Evolutionary conservation across 2,113 vertebrate species (phyloP), one percentile per base, ranked within the genome.

Genomic region (Galeopterus variegatus): DNA sequence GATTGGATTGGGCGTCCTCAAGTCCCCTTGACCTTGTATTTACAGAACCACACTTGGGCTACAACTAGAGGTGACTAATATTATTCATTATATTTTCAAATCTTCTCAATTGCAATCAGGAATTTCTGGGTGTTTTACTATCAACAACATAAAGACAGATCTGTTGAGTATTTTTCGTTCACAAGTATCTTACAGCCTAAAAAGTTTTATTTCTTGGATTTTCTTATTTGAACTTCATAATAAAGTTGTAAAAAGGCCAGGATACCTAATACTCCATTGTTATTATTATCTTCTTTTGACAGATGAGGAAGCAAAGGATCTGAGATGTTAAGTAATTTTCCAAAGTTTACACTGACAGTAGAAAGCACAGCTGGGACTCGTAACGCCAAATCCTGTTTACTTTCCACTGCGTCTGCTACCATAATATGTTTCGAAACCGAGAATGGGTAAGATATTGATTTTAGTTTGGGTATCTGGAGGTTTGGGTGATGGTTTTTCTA

Each of bases 241-340:
- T 45, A 52, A 52, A 70, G 2, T 19, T 21, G 4, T 50, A 23
- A 64, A 26, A 73, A 70, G 13, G 19, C 26, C 28, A 50, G 8
- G 18, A 12, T 31, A 19, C 1, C 41, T 52, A 24, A 45, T 0
- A 11, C 0, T 4, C 0, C 19, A 0, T 75, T 58, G 9, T 45
- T 85, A 24, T 23, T 26, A 41, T 67, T 75, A 28, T 73, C 52
- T 36, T 26, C n/a, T 83, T 58, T 67, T 75, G 67, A 31, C 14
- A 86, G 41, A 41, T 15, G 3, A 83, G 31, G 50, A 76, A 85
- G 48, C 41, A 54, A 56, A 60, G 41, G 24, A 12, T 18, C 48
- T 31, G 18, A 1, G 45, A 81, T 65, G 41, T 88, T 60, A 62
- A 60, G 23, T 81, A 10, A 17, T 90, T 64, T 90, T 26, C 64